Evolutionary conservation across 2,888 invertebrate species (phyloP).

Genomic region (Tenthredo amoena): DNA sequence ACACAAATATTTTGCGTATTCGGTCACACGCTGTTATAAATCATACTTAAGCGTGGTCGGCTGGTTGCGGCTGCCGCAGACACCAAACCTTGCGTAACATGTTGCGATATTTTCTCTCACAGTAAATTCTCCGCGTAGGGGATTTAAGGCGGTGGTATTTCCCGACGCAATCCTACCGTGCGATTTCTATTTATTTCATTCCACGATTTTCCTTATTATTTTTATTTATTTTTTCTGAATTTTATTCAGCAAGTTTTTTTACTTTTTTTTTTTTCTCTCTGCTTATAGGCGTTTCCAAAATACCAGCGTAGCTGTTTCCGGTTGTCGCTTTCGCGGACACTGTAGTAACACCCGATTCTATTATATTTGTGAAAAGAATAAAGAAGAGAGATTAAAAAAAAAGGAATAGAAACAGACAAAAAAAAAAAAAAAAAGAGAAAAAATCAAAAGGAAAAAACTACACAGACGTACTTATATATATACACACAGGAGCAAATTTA

Average conservation of each 20-base stretch:
- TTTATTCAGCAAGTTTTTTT: not conserved
- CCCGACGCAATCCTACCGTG: not conserved
- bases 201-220: not conserved
- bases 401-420: not conserved
- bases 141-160: not conserved
- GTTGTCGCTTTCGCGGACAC: not conserved
- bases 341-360: not conserved
- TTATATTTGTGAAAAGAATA: not conserved
- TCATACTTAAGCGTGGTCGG: conserved; percentile 16
- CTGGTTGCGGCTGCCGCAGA: not conserved
- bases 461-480: not conserved
- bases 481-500: not conserved
- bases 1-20: conserved; percentile 40
- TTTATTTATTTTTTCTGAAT: not conserved
- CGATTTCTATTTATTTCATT: not conserved
- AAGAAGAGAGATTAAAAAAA: not conserved
- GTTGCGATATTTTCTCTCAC: conserved; percentile 31
- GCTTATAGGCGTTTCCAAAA: not conserved
- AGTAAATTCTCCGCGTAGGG: not conserved
- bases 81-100: conserved; percentile 17
- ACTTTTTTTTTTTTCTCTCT: not conserved
- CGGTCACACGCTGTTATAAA: conserved; percentile 42
- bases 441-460: not conserved
- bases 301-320: not conserved
- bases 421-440: not conserved